These are phyloP conservation scores for Enteromius anoplus DNA, from an alignment of 2,797 vertebrate species.

Conservation along the genomic window DNA sequence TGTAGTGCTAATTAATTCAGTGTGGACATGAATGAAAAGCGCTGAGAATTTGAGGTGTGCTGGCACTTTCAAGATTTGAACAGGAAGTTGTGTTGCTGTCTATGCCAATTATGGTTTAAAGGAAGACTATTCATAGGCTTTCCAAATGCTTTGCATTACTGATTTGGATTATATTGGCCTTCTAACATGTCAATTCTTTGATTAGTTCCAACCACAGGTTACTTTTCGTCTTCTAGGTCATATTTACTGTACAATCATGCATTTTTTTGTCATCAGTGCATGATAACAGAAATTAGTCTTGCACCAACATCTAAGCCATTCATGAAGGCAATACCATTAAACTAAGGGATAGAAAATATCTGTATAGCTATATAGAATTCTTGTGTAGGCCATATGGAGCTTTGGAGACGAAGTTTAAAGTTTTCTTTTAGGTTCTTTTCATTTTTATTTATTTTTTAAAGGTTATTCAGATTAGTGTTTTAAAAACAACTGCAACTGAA, in stretches of 20 bases:
- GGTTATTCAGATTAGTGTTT: not conserved
- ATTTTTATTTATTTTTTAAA: not conserved
- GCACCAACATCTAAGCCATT: not conserved
- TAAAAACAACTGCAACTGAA: not conserved
- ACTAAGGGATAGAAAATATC: not conserved
- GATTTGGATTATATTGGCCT: not conserved
- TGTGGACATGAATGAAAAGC: not conserved
- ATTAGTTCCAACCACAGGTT: not conserved
- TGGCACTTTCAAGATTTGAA: slow-evolving; percentile 10
- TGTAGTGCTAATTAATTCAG: slow-evolving; percentile 26
- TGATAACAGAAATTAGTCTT: not conserved
- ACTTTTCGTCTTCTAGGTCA: not conserved
- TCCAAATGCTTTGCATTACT: not conserved
- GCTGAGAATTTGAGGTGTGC: slow-evolving; percentile 9
- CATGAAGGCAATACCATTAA: not conserved
- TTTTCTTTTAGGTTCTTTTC: not conserved
- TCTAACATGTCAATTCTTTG: not conserved
- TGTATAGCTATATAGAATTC: not conserved
- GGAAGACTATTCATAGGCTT: slow-evolving; percentile 2
- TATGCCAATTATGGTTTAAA: not conserved
- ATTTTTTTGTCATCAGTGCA: slow-evolving; percentile 1
- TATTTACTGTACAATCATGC: not conserved
- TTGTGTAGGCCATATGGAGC: not conserved
- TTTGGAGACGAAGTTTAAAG: not conserved
- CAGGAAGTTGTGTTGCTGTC: slow-evolving; percentile 4